These are phyloP conservation scores for Emydoidea blandingii DNA, from an alignment of 2,797 vertebrate species.

Conservation along the genomic window DNA sequence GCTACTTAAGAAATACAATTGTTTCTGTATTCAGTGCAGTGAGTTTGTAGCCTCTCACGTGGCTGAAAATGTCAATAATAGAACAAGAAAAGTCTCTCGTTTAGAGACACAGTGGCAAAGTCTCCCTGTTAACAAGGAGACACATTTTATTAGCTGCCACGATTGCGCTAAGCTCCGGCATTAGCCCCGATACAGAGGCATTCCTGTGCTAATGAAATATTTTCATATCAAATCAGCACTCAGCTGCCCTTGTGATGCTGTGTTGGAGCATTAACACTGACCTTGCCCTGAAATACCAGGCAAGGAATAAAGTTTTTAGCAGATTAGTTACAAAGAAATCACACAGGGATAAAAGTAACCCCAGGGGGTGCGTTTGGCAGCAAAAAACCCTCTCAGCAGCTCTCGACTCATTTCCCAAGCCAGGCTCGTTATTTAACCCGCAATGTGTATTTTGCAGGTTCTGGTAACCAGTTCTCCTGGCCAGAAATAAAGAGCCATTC, in stretches of 20 bases:
- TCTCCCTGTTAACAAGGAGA: not conserved
- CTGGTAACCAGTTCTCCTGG: not conserved
- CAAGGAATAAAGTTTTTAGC: not conserved
- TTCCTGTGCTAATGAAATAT: not conserved
- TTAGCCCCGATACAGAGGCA: accelerated
- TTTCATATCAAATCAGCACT: not conserved
- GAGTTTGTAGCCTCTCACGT: not conserved
- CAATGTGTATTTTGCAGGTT: not conserved
- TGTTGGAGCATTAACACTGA: not conserved
- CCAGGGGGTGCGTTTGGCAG: accelerated
- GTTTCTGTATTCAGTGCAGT: not conserved
- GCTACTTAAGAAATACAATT: not conserved
- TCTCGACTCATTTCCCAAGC: slow-evolving; percentile 17
- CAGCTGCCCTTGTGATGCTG: not conserved
- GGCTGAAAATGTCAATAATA: not conserved
- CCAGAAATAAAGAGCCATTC: not conserved
- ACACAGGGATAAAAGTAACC: not conserved
- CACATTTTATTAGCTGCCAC: not conserved
- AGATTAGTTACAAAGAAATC: slow-evolving; percentile 25
- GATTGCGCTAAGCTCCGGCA: not conserved
- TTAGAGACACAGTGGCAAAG: not conserved
- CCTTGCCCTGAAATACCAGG: not conserved
- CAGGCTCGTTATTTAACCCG: not conserved
- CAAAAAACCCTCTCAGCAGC: no score
- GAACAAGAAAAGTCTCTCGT: not conserved